Conservation (phyloP, 2,113 vertebrate genomes). For the Motacilla alba region DNA sequence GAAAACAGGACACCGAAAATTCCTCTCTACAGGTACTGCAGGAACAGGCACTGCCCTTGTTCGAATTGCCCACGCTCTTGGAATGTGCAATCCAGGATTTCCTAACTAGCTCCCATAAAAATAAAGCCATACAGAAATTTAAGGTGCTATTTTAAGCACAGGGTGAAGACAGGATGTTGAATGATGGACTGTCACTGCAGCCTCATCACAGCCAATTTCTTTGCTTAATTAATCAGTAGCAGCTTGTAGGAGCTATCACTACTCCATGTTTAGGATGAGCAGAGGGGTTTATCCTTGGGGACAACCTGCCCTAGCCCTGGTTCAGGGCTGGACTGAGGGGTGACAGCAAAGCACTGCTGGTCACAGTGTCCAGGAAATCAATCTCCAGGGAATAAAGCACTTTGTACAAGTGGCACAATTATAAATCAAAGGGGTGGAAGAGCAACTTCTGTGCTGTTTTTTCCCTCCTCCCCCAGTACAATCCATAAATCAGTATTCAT, state of each 20-base stretch:
- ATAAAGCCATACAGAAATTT: neutral
- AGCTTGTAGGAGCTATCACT: neutral
- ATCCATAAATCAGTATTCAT: neutral
- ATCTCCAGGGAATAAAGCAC: neutral
- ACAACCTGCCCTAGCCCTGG: neutral
- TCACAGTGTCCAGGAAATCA: neutral
- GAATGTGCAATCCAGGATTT: neutral
- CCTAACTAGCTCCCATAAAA: neutral
- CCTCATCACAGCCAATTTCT: neutral
- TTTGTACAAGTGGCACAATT: neutral
- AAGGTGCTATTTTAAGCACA: neutral
- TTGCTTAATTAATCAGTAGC: neutral
- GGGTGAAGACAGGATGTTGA: neutral
- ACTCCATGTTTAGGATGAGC: fast-evolving
- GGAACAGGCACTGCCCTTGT: neutral
- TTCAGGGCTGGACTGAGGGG: neutral
- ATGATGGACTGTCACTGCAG: neutral
- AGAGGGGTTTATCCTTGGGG: neutral
- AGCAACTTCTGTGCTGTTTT: neutral
- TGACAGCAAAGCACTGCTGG: neutral
- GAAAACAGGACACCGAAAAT: neutral
- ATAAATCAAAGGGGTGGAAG: neutral
- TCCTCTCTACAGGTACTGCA: neutral
- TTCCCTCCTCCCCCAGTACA: neutral
- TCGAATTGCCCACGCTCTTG: neutral